Evolutionary conservation across 2,888 invertebrate genomes (phyloP), one percentile per base, ranked within the genome.

Genomic region (Serrognathus titanus): DNA sequence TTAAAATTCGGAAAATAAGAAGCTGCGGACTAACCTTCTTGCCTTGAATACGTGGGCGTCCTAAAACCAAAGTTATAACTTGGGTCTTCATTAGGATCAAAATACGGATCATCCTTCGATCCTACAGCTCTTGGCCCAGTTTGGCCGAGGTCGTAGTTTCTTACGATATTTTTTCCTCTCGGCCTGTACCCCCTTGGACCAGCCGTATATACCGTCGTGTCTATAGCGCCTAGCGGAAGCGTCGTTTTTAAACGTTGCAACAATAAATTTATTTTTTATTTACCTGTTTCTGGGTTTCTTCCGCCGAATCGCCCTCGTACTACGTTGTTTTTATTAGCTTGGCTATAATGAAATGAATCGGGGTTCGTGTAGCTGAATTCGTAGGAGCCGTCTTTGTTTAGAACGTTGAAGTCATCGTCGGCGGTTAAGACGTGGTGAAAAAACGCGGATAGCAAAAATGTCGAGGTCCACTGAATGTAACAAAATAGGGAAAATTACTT

Each of bases 141-240:
- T 75, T 90, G 89, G 59, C 86, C 85, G 35, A 89, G 75, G 67
- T 88, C 87, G 77, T 88, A 85, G 73, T 87, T 86, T 55, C 90
- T 80, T 66, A 85, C 86, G 11, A 89, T 80, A 68, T 87, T 86
- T 13, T 88, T 87, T n/a, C 90, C 90, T 70, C 86, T 83, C 1
- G 87, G 88, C n/a, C 89, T 83, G 74, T 85, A 90, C 79, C 90
- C 90, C 74, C 89, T 82, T 60, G 87, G 86, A 55, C 90, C 90
- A 41, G 90, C 89, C 7, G 90, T 87, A 71, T 90, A 90, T 43
- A 85, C 81, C 2, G 87, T 87, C 70, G 86, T 85, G 68, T 89
- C 87, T 50, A 87, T 80, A 48, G 81, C 82, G 52, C 88, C 76
- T 76, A 53, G 40, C 40, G 40, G 6, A 7, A 7, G 5, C 11